These are phyloP conservation scores for Flexamia atlantica DNA, from an alignment of 2,888 invertebrate genomes.

Conservation along the genomic window DNA sequence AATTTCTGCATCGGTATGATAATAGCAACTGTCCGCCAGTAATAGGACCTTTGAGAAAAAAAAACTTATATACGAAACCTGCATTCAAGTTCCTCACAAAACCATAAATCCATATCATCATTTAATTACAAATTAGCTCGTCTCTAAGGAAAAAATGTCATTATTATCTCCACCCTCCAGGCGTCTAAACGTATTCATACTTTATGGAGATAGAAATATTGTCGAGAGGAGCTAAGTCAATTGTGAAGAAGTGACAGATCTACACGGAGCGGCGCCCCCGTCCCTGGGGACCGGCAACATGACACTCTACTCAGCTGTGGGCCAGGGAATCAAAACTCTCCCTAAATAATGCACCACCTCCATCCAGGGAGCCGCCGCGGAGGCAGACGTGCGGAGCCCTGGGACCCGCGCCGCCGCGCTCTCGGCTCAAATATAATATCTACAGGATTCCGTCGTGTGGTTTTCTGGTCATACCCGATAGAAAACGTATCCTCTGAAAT, in stretches of 20 bases:
- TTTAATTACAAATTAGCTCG: not conserved
- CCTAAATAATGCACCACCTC: conserved; percentile 58
- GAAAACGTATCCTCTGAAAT: too few relatives aligned
- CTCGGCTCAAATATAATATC: not conserved
- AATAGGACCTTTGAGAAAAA: too few relatives aligned
- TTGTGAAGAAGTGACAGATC: conserved; percentile 62
- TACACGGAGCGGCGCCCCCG: conserved; percentile 31
- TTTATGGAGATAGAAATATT: conserved; percentile 58
- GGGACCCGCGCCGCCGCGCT: not conserved
- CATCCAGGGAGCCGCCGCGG: conserved; percentile 10
- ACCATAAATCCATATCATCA: too few relatives aligned
- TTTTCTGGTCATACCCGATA: too few relatives aligned
- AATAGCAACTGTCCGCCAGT: too few relatives aligned
- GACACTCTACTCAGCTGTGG: conserved; percentile 63
- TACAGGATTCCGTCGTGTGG: not conserved
- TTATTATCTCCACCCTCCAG: conserved; percentile 46
- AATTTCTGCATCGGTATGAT: too few relatives aligned
- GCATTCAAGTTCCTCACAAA: too few relatives aligned
- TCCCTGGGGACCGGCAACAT: conserved; percentile 59
- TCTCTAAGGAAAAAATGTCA: not conserved
- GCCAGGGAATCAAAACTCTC: conserved; percentile 50
- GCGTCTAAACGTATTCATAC: conserved; percentile 51
- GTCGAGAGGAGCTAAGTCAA: conserved; percentile 60
- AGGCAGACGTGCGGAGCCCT: conserved; percentile 14
- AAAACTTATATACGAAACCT: too few relatives aligned